These are phyloP conservation scores for pig (Sus scrofa) DNA, from an alignment of 2,113 vertebrate species.

Conservation along the genomic window DNA sequence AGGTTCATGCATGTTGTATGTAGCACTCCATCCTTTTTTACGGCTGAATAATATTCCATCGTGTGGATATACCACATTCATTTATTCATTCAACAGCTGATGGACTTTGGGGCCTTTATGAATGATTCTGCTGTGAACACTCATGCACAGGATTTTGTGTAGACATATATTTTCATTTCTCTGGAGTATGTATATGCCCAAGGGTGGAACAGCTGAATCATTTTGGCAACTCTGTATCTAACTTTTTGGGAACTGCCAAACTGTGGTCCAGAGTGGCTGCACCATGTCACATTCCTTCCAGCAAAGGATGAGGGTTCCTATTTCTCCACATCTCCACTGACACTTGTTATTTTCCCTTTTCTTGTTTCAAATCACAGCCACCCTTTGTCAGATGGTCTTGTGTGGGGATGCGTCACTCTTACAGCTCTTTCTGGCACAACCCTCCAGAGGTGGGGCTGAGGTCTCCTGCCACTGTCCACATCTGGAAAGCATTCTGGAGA, in stretches of 20 bases:
- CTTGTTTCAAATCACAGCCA: neutral
- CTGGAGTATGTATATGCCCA: neutral
- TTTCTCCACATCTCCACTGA: neutral
- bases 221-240: neutral
- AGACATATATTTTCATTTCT: neutral
- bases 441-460: neutral
- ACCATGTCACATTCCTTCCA: neutral
- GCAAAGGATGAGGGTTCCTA: fast-evolving
- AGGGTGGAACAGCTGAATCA: neutral
- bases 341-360: neutral
- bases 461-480: neutral
- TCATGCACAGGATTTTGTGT: neutral
- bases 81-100: neutral
- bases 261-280: neutral
- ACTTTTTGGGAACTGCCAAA: neutral
- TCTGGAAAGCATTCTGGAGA: neutral
- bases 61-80: neutral
- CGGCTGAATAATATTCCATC: neutral
- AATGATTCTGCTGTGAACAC: neutral
- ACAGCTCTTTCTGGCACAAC: neutral
- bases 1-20: neutral
- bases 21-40: neutral
- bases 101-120: neutral
- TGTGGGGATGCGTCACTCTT: neutral
- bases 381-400: neutral